These are phyloP conservation scores for Ischnura elegans DNA, from an alignment of 2,888 invertebrate genomes.

Conservation along the genomic window DNA sequence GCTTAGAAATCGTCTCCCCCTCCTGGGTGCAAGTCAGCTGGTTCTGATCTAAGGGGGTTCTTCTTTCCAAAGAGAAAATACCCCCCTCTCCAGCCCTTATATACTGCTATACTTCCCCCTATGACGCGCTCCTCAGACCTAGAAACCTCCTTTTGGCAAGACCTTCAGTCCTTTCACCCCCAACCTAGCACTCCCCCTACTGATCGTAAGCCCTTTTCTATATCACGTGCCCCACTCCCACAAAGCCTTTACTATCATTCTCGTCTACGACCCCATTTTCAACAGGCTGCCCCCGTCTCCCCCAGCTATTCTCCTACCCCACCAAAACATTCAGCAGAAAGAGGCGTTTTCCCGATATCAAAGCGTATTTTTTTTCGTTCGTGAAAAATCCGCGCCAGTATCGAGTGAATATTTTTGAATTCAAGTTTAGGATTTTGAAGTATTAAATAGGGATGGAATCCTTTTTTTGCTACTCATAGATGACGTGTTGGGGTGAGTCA, in stretches of 20 bases:
- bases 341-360: constrained; percentile 31
- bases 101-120: not conserved
- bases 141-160: constrained; percentile 40
- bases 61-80: not conserved
- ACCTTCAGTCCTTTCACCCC: not conserved
- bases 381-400: not conserved
- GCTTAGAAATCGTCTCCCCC: not conserved
- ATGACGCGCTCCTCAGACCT: constrained; percentile 56
- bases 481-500: not conserved
- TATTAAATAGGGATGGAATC: not conserved
- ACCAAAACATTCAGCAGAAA: constrained; percentile 29
- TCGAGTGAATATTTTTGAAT: not conserved
- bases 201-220: constrained; percentile 28
- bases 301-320: not conserved
- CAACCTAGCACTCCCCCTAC: not conserved
- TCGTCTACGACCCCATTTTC: constrained; percentile 7
- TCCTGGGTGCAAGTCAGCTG: constrained; percentile 44
- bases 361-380: not conserved
- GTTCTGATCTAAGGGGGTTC: constrained; percentile 25
- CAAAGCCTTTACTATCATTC: constrained; percentile 34
- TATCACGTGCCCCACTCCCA: not conserved
- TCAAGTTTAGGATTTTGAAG: not conserved
- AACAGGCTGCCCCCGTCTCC: not conserved
- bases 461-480: not conserved
- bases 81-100: constrained; percentile 6